Evolutionary conservation across 64 coral and sea anemone genomes (phyloP).

Genomic region (Hydrozoanthus tunicans): DNA sequence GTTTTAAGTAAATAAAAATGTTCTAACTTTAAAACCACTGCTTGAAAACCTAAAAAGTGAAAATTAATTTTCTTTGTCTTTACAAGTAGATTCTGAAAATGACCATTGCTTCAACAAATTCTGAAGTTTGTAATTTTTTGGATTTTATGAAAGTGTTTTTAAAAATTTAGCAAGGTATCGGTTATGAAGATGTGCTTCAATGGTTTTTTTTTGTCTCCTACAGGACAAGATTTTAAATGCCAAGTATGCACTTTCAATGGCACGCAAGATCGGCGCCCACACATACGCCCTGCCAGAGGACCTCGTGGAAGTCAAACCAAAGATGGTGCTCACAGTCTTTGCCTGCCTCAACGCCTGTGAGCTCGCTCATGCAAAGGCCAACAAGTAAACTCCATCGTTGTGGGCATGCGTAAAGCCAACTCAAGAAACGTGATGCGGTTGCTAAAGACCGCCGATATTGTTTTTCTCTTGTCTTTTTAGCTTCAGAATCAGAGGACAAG

Average conservation of each 20-base stretch:
- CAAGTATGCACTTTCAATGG: constrained; percentile 85
- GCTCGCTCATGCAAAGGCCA: constrained; percentile 15
- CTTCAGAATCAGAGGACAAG: too few species aligned
- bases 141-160: background rate
- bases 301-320: constrained; percentile 92
- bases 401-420: background rate
- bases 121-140: background rate
- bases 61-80: too few species aligned
- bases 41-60: too few species aligned
- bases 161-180: background rate
- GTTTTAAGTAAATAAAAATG: too few species aligned
- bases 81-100: too few species aligned
- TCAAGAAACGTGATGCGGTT: background rate
- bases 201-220: background rate
- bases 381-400: background rate
- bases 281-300: constrained; percentile 96
- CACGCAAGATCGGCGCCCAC: constrained; percentile 95
- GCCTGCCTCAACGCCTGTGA: constrained; percentile 81
- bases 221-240: constrained; percentile 92
- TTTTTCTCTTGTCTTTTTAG: too few species aligned
- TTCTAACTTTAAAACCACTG: too few species aligned
- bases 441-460: background rate
- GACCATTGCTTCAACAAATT: too few species aligned
- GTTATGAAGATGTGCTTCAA: background rate
- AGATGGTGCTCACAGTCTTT: constrained; percentile 98